Percentiles rank a stretch among this genome's conserved stretches.
phyloP scores from a whole-genome alignment of 2,113 vertebrate genomes.

The Tinamus guttatus region DNA sequence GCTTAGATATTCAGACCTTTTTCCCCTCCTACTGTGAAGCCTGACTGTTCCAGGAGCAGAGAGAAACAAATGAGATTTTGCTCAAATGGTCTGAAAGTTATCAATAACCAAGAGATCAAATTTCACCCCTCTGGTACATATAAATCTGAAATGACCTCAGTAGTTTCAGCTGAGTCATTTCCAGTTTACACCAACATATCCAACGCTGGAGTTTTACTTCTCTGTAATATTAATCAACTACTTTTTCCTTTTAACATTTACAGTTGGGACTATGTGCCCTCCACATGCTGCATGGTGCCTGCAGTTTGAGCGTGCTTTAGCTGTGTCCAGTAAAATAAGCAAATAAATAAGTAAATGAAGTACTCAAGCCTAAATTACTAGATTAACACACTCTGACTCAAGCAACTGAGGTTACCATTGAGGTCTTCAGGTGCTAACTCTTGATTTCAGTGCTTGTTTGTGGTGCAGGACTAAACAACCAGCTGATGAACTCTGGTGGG shows the following conservation, averaged over 20 bases:
- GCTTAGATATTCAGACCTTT: slow-evolving; percentile 47
- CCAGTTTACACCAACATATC: not conserved
- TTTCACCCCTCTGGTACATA: not conserved
- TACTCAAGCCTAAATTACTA: not conserved
- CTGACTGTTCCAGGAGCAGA: slow-evolving; percentile 34
- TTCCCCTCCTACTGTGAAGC: not conserved
- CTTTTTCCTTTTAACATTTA: slow-evolving; percentile 29
- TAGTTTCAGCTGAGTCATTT: not conserved
- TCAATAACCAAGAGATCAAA: slow-evolving; percentile 29
- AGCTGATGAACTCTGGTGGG: not conserved
- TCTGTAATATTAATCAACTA: not conserved
- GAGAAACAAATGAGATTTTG: slow-evolving; percentile 31
- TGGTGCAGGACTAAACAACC: not conserved
- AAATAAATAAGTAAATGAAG: not conserved
- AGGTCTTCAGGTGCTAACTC: not conserved
- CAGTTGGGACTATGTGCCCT: fast-evolving
- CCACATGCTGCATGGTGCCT: fast-evolving
- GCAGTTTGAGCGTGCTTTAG: not conserved
- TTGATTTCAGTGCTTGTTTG: not conserved
- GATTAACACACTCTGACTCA: not conserved
- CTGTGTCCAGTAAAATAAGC: not conserved
- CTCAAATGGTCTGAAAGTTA: slow-evolving; percentile 68
- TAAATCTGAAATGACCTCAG: not conserved
- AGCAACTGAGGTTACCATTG: not conserved
- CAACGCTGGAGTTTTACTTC: not conserved